Evolutionary conservation across 2,888 invertebrate genomes (phyloP).

Genomic region (Agelastica alni): DNA sequence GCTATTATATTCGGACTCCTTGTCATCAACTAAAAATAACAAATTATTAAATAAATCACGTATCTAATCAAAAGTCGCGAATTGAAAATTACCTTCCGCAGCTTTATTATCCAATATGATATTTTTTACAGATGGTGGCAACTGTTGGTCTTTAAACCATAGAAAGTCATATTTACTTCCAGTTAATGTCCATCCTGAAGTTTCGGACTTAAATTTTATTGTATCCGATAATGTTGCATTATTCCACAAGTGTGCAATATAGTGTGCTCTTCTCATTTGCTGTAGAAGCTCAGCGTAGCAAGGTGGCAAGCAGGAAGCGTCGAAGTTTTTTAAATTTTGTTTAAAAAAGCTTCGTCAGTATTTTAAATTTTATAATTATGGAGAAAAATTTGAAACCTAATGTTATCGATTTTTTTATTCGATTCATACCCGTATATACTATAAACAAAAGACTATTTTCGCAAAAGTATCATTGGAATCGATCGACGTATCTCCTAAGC

Average conservation of each 20-base stretch:
- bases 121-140: constrained; percentile 18
- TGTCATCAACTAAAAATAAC: too few relatives aligned
- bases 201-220: constrained; percentile 16
- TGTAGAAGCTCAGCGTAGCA: constrained; percentile 18
- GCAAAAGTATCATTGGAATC: too few relatives aligned
- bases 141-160: constrained; percentile 20
- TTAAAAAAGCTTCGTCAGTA: constrained; percentile 16
- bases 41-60: too few relatives aligned
- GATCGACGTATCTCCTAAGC: too few relatives aligned
- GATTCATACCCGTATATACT: too few relatives aligned
- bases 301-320: too few relatives aligned
- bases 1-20: not conserved
- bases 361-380: constrained; percentile 25
- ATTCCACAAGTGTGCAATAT: constrained; percentile 17
- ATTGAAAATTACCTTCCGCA: too few relatives aligned
- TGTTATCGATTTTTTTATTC: too few relatives aligned
- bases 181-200: too few relatives aligned
- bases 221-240: constrained; percentile 15
- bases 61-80: too few relatives aligned
- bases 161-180: constrained; percentile 16
- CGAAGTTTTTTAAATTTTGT: constrained; percentile 17
- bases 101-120: constrained; percentile 5
- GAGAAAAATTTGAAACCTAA: not conserved
- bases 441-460: too few relatives aligned
- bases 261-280: constrained; percentile 13